Percentiles rank a stretch among this genome's conserved stretches.
Evolutionary conservation across 2,113 vertebrate genomes (phyloP).

Genomic region (Lamprologus lemairii): DNA sequence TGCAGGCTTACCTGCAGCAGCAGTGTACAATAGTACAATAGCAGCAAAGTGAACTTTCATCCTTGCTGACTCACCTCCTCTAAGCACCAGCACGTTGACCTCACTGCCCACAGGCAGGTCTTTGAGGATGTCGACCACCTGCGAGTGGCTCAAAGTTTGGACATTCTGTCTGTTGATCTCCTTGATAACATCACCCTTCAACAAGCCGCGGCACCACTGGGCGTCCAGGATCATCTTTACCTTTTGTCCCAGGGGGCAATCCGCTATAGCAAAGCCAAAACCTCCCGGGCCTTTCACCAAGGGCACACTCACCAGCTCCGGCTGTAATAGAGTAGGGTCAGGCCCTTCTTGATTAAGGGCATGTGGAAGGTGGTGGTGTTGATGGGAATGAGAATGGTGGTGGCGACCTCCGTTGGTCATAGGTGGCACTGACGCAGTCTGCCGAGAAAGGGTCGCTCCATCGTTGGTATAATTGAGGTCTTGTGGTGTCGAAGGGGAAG

Average conservation of each 20-base stretch:
- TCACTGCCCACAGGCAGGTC: conserved; percentile 90
- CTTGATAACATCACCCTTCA: conserved; percentile 95
- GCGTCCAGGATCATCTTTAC: conserved; percentile 98
- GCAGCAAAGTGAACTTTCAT: background rate
- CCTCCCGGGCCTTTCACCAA: conserved; percentile 93
- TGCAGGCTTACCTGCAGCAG: background rate
- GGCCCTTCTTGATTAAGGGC: conserved; percentile 62
- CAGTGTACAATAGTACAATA: background rate
- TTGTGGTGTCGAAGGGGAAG: conserved; percentile 64
- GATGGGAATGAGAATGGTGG: conserved; percentile 1
- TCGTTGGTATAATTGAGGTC: conserved; percentile 74
- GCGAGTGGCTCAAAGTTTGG: conserved; percentile 87
- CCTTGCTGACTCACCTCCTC: conserved; percentile 81
- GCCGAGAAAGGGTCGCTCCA: conserved; percentile 73
- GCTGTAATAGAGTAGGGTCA: conserved; percentile 81
- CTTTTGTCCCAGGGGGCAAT: conserved; percentile 91
- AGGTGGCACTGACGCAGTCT: conserved; percentile 51
- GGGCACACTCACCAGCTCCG: conserved; percentile 86
- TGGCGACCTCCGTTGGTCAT: conserved; percentile 75
- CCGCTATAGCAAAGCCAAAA: conserved; percentile 95
- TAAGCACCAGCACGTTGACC: conserved; percentile 85
- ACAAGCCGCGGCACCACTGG: conserved; percentile 93
- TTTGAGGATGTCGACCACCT: conserved; percentile 97
- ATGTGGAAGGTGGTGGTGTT: conserved; percentile 28
- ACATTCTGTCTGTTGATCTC: conserved; percentile 95